Base-by-base conservation (phyloP, 2,113 vertebrate genomes). In the Natator depressus region DNA sequence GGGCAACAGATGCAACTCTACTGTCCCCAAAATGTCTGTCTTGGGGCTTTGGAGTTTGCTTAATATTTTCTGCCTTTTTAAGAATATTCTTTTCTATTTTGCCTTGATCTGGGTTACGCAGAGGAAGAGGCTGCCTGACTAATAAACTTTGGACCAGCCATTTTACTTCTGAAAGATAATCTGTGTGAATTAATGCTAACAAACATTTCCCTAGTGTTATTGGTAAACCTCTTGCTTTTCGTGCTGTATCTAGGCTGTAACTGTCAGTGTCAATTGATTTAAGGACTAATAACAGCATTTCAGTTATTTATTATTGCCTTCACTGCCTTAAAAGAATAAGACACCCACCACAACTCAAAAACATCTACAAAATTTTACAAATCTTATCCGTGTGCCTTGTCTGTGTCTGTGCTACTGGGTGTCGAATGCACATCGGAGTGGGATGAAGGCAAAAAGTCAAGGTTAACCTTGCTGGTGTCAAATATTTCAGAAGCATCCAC, bases 41-140 rank as follows among this genome's bases (percentile, higher is more conserved):
- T 38, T 38, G 19, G 65, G 65, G 9, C n/a, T 38, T 38, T 38
- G n/a, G 65, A n/a, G 5, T 95, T 91, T 82, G 53, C 31, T 69
- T 47, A 22, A 54, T 2, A 46, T 89, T 81, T 81, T 22, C 46
- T 81, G 49, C 84, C 27, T 29, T 35, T 91, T 88, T 51, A 12
- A 2, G 29, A 51, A 7, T 27, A 62, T 46, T 46, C 17, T 92
- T 83, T 78, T 78, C 5, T 1, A 59, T 51, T 85, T 78, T 12
- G 50, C 76, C 29, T 85, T 29, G 46, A 93, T 59, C 19, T 0
- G 0, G n/a, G 46, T 53, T 79, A 49, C 10, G 59, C 85, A 80
- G 46, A 80, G 62, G 50, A n/a, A 31, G 59, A 62, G 55, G 54
- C 20, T 80, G 55, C 20, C 24, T 81, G 46, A 80, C 50, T 4